These are phyloP conservation scores for Xenentodon cancila DNA, from an alignment of 2,797 vertebrate species.

Conservation along the genomic window DNA sequence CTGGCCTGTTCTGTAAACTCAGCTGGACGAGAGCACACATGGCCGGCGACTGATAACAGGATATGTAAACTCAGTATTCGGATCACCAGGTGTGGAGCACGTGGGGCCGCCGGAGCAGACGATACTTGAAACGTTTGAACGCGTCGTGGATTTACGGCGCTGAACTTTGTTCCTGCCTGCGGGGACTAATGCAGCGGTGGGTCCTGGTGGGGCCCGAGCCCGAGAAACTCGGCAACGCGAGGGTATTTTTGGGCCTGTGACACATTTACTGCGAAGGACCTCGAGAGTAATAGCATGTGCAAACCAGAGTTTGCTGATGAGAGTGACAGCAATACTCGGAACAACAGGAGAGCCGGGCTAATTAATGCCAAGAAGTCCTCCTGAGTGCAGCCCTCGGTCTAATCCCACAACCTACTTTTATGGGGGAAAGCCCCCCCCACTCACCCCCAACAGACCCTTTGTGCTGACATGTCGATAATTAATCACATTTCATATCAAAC, in stretches of 20 bases:
- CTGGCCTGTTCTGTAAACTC: conserved; percentile 40
- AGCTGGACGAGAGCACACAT: not conserved
- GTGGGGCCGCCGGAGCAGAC: not conserved
- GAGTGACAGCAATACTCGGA: conserved; percentile 62
- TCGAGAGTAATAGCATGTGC: conserved; percentile 68
- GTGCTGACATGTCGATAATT: conserved; percentile 60
- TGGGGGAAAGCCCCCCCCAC: conserved; percentile 19
- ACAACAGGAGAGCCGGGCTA: conserved; percentile 68
- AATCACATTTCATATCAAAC: conserved; percentile 74
- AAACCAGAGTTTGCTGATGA: conserved; percentile 50
- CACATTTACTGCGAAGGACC: conserved; percentile 72
- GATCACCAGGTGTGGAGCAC: not conserved
- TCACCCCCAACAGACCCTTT: conserved; percentile 24
- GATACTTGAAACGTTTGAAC: not conserved
- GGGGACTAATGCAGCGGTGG: conserved; percentile 8
- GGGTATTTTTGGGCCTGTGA: conserved; percentile 74
- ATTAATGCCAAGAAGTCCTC: conserved; percentile 69
- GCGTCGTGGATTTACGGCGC: conserved; percentile 30
- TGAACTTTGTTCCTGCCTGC: conserved; percentile 28
- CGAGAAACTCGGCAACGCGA: conserved; percentile 30
- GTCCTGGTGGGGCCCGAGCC: conserved; percentile 2
- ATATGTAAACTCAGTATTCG: too few species aligned
- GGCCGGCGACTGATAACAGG: too few species aligned
- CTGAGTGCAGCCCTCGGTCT: conserved; percentile 48
- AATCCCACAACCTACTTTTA: conserved; percentile 71